These are phyloP conservation scores for Nothura maculosa DNA, from an alignment of 2,797 vertebrate genomes.

Conservation along the genomic window DNA sequence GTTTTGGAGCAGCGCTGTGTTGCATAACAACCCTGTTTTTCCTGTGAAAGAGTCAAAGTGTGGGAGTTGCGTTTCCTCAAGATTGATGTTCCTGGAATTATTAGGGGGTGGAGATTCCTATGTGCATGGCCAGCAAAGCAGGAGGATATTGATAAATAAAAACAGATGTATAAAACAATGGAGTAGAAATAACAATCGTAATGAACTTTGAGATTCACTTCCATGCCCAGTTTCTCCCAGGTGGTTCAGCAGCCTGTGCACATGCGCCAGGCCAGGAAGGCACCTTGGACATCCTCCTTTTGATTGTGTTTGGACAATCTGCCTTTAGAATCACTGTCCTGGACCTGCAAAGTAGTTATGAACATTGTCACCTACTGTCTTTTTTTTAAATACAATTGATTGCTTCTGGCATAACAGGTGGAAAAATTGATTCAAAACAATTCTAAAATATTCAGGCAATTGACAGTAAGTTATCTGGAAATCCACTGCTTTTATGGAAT, in stretches of 20 bases:
- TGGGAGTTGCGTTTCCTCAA: slow-evolving; percentile 66
- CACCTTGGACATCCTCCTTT: neutral
- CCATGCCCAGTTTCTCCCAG: neutral
- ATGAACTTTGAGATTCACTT: slow-evolving; percentile 9
- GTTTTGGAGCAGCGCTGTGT: neutral
- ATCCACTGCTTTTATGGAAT: neutral
- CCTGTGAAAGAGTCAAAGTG: slow-evolving; percentile 37
- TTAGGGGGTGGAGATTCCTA: slow-evolving; percentile 58
- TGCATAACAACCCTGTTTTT: slow-evolving; percentile 65
- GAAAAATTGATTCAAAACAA: slow-evolving; percentile 7
- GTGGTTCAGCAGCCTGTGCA: neutral
- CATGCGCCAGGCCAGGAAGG: neutral
- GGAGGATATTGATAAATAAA: slow-evolving; percentile 53
- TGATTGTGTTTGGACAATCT: neutral
- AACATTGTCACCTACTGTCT: neutral
- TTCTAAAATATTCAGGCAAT: neutral
- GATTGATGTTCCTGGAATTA: slow-evolving; percentile 51
- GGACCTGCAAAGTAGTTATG: neutral
- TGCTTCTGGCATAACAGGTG: slow-evolving; percentile 22
- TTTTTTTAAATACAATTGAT: neutral
- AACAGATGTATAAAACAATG: slow-evolving; percentile 48
- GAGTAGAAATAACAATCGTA: slow-evolving; percentile 28
- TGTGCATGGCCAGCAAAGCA: neutral
- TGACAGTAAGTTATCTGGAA: neutral
- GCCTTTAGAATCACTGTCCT: neutral